Conservation (phyloP, 2,888 invertebrate genomes). For the Actias luna region DNA sequence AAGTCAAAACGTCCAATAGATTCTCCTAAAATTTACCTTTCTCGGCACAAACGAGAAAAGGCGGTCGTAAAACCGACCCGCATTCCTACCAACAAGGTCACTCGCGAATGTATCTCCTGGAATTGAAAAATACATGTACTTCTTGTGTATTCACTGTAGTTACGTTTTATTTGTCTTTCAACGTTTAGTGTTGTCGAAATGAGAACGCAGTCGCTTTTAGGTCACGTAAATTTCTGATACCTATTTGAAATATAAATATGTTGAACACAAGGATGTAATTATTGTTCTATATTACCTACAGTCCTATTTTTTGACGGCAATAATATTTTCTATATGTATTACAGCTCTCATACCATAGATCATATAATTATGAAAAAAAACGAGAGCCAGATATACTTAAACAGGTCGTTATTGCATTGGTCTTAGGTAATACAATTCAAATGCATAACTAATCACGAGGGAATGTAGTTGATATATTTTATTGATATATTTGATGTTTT, state of each 20-base stretch:
- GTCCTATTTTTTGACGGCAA: background rate
- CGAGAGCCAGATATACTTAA: background rate
- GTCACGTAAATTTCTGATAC: background rate
- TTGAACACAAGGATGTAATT: background rate
- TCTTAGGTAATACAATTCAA: too few species aligned
- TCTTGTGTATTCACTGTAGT: slow-evolving; percentile 21
- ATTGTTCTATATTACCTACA: background rate
- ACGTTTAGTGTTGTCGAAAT: slow-evolving; percentile 14
- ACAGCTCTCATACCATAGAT: background rate
- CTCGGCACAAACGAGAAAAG: slow-evolving; percentile 52
- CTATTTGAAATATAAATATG: background rate
- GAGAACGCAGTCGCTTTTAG: background rate
- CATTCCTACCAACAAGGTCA: slow-evolving; percentile 62
- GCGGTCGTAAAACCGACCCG: slow-evolving; percentile 62
- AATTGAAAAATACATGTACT: slow-evolving; percentile 62
- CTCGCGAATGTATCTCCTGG: slow-evolving; percentile 50
- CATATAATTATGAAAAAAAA: background rate
- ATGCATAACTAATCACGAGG: too few species aligned
- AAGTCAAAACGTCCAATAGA: slow-evolving; percentile 62
- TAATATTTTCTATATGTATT: background rate
- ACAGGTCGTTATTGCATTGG: background rate
- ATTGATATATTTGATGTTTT: background rate
- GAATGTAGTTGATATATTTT: too few species aligned
- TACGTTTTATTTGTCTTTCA: slow-evolving; percentile 18
- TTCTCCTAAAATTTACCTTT: slow-evolving; percentile 61